Conservation (phyloP, 2,113 vertebrate genomes). For the Istiophorus platypterus region DNA sequence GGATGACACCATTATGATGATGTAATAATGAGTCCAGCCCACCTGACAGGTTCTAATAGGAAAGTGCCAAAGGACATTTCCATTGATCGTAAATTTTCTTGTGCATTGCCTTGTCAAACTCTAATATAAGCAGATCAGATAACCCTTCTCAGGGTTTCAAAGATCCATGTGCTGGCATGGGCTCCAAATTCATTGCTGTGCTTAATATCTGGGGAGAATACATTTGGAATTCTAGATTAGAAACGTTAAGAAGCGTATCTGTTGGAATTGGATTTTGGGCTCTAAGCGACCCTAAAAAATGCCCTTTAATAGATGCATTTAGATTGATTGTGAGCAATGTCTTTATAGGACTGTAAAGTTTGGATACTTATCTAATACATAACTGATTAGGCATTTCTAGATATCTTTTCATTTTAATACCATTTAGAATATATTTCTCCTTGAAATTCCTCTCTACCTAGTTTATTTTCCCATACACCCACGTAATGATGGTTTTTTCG, state of each 20-base stretch:
- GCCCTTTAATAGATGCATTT: conserved; percentile 22
- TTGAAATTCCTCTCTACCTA: not conserved
- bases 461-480: conserved; percentile 1
- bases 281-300: too few species aligned
- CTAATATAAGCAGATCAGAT: conserved; percentile 44
- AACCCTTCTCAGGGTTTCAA: conserved; percentile 37
- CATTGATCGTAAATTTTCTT: conserved; percentile 64
- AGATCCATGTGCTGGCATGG: too few species aligned
- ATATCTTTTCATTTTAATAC: too few species aligned
- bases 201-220: too few species aligned
- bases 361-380: too few species aligned
- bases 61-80: conserved; percentile 73
- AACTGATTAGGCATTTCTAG: too few species aligned
- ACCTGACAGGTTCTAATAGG: conserved; percentile 79
- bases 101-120: conserved; percentile 57
- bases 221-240: conserved; percentile 39
- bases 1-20: conserved; percentile 82
- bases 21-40: conserved; percentile 77
- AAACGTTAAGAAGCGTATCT: conserved; percentile 29
- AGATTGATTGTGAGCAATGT: too few species aligned
- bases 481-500: not conserved
- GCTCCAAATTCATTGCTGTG: too few species aligned
- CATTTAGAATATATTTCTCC: not conserved
- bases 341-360: too few species aligned
- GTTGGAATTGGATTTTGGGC: conserved; percentile 50